phyloP scores from a whole-genome alignment of 2,113 vertebrate genomes.

The Chlamydotis undulata region DNA sequence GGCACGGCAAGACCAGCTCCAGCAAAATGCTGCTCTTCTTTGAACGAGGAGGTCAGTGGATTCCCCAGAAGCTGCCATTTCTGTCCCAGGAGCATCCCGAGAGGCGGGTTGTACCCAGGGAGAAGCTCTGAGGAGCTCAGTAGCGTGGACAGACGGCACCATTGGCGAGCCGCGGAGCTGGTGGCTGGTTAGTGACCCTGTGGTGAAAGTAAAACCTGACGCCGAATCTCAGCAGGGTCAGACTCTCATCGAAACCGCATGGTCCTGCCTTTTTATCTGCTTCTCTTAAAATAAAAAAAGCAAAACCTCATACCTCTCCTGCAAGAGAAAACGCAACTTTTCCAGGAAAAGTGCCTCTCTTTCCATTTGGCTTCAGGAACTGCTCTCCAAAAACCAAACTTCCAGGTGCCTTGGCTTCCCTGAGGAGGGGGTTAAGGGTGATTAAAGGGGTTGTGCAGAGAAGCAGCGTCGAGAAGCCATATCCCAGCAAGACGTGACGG shows the following conservation, averaged over 20 bases:
- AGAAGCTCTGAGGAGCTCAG: not conserved
- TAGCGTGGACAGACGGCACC: accelerated
- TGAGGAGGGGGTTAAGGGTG: not conserved
- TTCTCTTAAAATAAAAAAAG: not conserved
- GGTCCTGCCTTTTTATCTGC: too few species aligned
- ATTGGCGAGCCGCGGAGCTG: accelerated
- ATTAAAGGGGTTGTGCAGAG: not conserved
- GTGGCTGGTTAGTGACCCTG: not conserved
- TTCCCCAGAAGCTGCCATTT: not conserved
- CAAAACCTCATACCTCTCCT: accelerated
- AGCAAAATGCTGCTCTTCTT: not conserved
- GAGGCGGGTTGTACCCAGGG: not conserved
- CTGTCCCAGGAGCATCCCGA: not conserved
- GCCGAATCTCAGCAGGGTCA: not conserved
- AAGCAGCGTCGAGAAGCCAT: accelerated
- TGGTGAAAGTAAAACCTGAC: not conserved
- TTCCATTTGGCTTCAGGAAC: not conserved
- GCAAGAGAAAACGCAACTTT: not conserved
- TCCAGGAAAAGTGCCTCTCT: not conserved
- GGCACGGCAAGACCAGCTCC: not conserved
- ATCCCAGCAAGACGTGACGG: not conserved
- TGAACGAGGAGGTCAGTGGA: not conserved
- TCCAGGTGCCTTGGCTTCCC: not conserved
- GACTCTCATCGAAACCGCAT: accelerated
- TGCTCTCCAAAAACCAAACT: not conserved